Evolutionary conservation across 2,113 vertebrate species (phyloP).

Genomic region (Cervus canadensis): DNA sequence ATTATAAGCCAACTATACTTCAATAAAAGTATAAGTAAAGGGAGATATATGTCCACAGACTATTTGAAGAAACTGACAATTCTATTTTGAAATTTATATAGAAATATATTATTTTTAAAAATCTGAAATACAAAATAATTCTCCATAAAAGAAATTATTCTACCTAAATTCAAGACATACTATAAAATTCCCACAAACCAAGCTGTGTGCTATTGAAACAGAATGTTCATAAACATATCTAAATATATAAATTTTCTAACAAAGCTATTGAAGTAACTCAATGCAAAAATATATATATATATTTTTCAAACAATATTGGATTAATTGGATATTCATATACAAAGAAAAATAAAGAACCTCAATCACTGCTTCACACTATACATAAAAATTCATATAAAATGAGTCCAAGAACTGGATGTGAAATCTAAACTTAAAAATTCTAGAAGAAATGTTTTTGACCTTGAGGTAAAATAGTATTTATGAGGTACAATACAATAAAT

Average conservation of each 20-base stretch:
- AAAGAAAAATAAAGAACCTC: background rate
- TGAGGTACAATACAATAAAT: background rate
- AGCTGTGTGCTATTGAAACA: background rate
- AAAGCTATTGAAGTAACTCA: background rate
- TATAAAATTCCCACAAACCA: background rate
- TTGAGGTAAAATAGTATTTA: background rate
- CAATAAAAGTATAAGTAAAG: background rate
- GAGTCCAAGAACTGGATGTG: background rate
- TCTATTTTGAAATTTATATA: background rate
- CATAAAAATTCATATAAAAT: background rate
- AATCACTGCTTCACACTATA: background rate
- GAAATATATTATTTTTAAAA: background rate
- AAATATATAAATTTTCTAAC: background rate
- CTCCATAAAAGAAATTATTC: background rate
- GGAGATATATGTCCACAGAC: background rate
- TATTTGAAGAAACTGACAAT: background rate
- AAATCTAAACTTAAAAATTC: background rate
- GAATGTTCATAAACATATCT: background rate
- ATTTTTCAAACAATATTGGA: background rate
- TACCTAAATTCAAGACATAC: background rate
- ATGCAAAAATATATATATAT: background rate
- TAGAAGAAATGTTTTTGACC: background rate
- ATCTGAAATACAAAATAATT: background rate
- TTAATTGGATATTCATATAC: background rate
- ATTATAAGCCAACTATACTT: background rate